Evolutionary conservation across 1,140 invertebrate species (phyloP).

Genomic region (roundworm (Caenorhabditis elegans)): DNA sequence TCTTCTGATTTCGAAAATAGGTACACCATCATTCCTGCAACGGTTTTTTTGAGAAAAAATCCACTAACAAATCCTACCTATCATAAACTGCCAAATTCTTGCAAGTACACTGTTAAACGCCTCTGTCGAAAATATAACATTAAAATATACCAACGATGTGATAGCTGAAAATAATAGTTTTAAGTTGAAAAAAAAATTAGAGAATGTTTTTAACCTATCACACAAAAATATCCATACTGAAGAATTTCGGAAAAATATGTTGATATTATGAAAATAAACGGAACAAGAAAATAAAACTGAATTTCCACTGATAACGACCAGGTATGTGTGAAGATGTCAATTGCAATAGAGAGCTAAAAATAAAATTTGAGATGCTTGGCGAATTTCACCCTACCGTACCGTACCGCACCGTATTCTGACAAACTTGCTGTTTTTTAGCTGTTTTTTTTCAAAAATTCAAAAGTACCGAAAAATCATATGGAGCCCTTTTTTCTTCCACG

Average conservation of each 20-base stretch:
- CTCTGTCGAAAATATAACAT: neutral
- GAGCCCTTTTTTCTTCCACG: too few relatives aligned
- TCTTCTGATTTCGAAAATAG: neutral
- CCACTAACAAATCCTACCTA: neutral
- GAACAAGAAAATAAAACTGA: slow-evolving; percentile 31
- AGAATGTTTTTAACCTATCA: neutral
- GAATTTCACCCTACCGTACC: too few relatives aligned
- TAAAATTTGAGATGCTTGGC: too few relatives aligned
- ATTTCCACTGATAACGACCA: slow-evolving; percentile 36
- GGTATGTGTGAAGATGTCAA: slow-evolving; percentile 33
- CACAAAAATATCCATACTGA: neutral
- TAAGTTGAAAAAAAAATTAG: neutral
- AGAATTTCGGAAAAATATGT: neutral
- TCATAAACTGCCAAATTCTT: slow-evolving; percentile 3
- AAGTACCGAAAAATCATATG: too few relatives aligned
- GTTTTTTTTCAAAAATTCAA: too few relatives aligned
- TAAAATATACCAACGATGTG: neutral
- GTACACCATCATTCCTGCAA: neutral
- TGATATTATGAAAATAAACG: neutral
- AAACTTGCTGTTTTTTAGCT: too few relatives aligned
- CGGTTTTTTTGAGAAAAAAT: too few relatives aligned
- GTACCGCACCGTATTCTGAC: too few relatives aligned
- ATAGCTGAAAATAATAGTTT: neutral
- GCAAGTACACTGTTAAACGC: neutral
- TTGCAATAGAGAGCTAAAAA: slow-evolving; percentile 30